These are phyloP conservation scores for Naso thynnoides DNA, from an alignment of 2,797 vertebrate genomes.

Conservation along the genomic window DNA sequence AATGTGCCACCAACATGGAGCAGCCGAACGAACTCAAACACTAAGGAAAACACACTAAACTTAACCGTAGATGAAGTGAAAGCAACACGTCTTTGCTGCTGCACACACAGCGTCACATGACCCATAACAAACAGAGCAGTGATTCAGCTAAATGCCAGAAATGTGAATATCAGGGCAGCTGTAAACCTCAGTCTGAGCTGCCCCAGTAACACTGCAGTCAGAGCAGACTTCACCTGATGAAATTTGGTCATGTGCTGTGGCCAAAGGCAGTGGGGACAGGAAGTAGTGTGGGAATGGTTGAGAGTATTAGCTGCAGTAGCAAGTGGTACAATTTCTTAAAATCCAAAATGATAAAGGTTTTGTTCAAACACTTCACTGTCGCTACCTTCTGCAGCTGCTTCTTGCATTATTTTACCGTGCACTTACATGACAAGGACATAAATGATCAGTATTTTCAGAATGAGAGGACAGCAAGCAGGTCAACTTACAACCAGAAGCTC, in stretches of 20 bases:
- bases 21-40: not conserved
- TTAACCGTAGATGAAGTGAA: not conserved
- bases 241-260: not conserved
- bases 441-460: not conserved
- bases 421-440: not conserved
- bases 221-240: not conserved
- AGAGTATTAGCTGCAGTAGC: not conserved
- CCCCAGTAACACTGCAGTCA: not conserved
- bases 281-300: not conserved
- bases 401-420: not conserved
- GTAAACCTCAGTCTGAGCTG: not conserved
- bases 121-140: not conserved
- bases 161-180: conserved; percentile 14
- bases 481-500: not conserved
- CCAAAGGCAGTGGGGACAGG: not conserved
- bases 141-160: conserved; percentile 24
- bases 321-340: not conserved
- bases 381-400: not conserved
- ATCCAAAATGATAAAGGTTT: not conserved
- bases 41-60: conserved; percentile 9
- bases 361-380: not conserved
- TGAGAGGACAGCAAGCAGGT: not conserved
- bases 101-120: conserved; percentile 11
- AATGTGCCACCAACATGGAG: not conserved
- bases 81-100: not conserved